phyloP scores from a whole-genome alignment of 2,888 invertebrate genomes.

The Leucophenga montana region DNA sequence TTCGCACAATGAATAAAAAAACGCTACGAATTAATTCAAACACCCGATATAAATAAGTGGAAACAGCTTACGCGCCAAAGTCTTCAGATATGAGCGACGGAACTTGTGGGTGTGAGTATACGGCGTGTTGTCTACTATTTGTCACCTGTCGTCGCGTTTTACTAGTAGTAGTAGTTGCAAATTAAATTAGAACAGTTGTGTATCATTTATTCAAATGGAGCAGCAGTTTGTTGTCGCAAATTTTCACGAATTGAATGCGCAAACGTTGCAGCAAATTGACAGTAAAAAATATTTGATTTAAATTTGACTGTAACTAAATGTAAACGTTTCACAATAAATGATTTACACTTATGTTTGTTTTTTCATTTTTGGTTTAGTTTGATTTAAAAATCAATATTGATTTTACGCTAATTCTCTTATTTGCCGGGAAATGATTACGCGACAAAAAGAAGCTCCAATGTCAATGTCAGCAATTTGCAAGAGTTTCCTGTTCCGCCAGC shows the following conservation, averaged over 20 bases:
- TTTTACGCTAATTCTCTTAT: neutral
- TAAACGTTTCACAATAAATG: neutral
- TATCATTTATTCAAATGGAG: neutral
- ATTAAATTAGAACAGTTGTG: constrained; percentile 2
- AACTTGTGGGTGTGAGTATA: neutral
- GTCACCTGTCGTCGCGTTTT: neutral
- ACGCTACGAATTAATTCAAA: no score
- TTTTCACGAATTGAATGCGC: neutral
- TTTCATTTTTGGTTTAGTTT: neutral
- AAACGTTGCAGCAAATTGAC: neutral
- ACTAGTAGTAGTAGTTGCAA: neutral
- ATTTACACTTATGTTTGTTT: neutral
- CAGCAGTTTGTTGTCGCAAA: neutral
- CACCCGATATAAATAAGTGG: neutral
- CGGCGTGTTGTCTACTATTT: neutral
- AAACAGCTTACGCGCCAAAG: neutral
- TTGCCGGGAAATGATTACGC: constrained; percentile 19
- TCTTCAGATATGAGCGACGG: no score
- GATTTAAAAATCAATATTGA: constrained; percentile 10
- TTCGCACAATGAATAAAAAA: no score
- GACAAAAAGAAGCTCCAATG: neutral
- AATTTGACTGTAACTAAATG: no score
- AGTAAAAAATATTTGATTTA: neutral
- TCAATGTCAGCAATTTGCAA: constrained; percentile 9
- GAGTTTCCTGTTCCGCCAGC: no score